phyloP scores from a whole-genome alignment of 2,888 invertebrate species.

The Nemurella pictetii region DNA sequence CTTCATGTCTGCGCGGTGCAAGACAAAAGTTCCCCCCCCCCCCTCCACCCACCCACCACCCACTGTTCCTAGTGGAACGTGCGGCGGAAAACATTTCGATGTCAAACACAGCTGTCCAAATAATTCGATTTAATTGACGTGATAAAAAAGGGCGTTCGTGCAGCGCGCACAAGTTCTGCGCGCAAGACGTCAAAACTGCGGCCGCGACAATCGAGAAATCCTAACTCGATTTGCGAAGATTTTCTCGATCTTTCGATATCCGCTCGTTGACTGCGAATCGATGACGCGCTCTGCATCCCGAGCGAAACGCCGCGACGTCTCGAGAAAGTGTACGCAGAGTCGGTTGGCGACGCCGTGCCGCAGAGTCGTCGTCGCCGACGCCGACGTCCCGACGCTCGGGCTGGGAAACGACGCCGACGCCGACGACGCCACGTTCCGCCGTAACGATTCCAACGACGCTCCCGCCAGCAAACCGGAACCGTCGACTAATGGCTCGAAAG shows the following conservation, averaged over 20 bases:
- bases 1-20: not conserved
- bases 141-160: not conserved
- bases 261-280: not conserved
- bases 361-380: too few species aligned
- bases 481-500: slow-evolving; percentile 10
- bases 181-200: not conserved
- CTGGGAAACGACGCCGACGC: not conserved
- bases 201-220: not conserved
- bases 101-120: not conserved
- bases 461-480: not conserved
- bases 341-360: not conserved
- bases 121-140: not conserved
- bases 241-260: not conserved
- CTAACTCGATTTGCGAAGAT: not conserved
- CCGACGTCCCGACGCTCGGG: not conserved
- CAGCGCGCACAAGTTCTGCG: not conserved
- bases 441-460: not conserved
- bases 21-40: not conserved
- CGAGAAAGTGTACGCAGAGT: not conserved
- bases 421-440: not conserved
- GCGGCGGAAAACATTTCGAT: not conserved
- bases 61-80: not conserved
- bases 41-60: not conserved
- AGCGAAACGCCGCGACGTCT: not conserved
- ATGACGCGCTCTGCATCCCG: not conserved